Conservation (phyloP, 2,888 invertebrate genomes). For the Lasioglossum marginatum region DNA sequence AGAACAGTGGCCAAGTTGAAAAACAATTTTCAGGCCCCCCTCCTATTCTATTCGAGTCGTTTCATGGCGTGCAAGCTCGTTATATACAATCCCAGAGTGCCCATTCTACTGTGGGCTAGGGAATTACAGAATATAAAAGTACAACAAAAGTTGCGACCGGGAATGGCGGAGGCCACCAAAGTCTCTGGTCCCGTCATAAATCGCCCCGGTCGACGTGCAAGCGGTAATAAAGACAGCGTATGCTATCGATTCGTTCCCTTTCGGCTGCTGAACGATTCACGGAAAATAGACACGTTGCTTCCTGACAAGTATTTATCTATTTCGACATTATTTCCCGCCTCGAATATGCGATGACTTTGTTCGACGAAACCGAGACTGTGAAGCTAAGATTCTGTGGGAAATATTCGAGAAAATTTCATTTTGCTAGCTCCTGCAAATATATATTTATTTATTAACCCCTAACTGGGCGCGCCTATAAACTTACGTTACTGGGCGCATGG, state of each 20-base stretch:
- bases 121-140: slow-evolving; percentile 37
- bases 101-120: slow-evolving; percentile 25
- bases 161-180: slow-evolving; percentile 14
- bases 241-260: slow-evolving; percentile 69
- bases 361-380: background rate
- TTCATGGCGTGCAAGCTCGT: slow-evolving; percentile 28
- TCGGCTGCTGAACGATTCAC: slow-evolving; percentile 16
- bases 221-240: slow-evolving; percentile 67
- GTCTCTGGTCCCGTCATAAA: slow-evolving; percentile 60
- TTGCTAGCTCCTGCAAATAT: background rate
- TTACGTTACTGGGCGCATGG: no score
- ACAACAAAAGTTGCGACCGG: slow-evolving; percentile 31
- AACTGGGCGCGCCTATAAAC: no score
- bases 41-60: slow-evolving; percentile 5
- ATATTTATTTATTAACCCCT: no score
- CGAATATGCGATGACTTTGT: background rate
- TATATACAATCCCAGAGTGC: slow-evolving; percentile 43
- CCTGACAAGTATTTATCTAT: background rate
- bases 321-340: background rate
- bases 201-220: slow-evolving; percentile 57
- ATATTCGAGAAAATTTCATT: background rate
- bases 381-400: background rate
- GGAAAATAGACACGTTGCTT: background rate
- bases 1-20: slow-evolving; percentile 33
- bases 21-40: slow-evolving; percentile 40